Conservation (phyloP, 2,113 vertebrate species). For the Isichthys henryi region DNA sequence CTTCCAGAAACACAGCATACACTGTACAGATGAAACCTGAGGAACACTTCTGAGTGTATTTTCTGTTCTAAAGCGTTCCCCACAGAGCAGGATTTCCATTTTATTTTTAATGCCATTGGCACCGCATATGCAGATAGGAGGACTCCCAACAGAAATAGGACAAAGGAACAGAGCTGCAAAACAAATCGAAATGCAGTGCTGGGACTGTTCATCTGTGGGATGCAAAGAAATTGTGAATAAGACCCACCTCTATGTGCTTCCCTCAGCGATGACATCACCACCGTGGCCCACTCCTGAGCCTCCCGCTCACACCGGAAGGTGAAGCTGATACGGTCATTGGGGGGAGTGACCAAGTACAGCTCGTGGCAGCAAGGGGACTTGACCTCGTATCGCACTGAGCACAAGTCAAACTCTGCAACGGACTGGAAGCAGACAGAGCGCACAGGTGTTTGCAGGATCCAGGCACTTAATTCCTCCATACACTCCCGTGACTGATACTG, state of each 20-base stretch:
- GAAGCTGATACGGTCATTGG: slow-evolving; percentile 57
- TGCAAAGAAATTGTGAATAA: background rate
- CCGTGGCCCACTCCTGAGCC: slow-evolving; percentile 74
- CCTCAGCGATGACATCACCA: slow-evolving; percentile 70
- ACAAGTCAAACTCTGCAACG: slow-evolving; percentile 65
- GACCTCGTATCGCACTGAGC: slow-evolving; percentile 63
- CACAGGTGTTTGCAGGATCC: background rate
- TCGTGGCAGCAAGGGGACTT: slow-evolving; percentile 63
- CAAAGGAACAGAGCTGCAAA: background rate
- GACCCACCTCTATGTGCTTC: slow-evolving; percentile 68
- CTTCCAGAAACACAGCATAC: background rate
- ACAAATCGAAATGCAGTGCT: background rate
- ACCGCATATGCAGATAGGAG: background rate
- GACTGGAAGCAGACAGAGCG: slow-evolving; percentile 42
- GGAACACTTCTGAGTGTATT: background rate
- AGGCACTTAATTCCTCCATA: background rate
- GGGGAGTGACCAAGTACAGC: slow-evolving; percentile 51
- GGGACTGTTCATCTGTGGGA: background rate
- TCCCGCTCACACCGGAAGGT: slow-evolving; percentile 73
- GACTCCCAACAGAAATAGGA: background rate
- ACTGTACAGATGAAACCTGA: background rate
- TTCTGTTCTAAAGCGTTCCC: background rate
- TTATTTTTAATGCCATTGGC: background rate
- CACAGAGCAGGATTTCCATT: background rate
- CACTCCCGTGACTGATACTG: background rate